Conservation (phyloP, 2,797 vertebrate genomes). For the Neomorphus geoffroyi region DNA sequence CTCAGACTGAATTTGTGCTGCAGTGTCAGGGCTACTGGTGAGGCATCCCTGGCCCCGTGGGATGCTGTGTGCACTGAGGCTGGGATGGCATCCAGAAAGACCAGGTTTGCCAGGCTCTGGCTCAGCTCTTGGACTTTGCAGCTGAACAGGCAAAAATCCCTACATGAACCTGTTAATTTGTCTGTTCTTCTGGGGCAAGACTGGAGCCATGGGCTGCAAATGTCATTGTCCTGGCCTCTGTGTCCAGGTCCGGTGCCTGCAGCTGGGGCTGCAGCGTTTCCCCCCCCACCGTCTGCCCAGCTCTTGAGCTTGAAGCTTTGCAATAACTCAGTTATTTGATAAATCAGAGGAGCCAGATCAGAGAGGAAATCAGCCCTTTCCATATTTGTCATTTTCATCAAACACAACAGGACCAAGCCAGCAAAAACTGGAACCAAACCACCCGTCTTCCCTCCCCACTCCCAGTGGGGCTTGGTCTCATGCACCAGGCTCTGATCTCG, state of each 20-base stretch:
- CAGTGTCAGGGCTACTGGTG: accelerated
- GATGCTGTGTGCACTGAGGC: background rate
- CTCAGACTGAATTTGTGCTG: background rate
- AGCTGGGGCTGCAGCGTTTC: background rate
- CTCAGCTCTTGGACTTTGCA: background rate
- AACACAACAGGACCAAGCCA: background rate
- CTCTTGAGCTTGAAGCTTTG: background rate
- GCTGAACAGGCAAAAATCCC: background rate
- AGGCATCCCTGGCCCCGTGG: accelerated
- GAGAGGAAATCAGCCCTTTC: background rate
- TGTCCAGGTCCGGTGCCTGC: too few species aligned
- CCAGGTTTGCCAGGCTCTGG: background rate
- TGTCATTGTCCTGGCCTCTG: accelerated
- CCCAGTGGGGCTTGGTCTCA: background rate
- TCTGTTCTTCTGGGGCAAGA: background rate
- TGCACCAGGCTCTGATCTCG: background rate
- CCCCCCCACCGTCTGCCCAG: accelerated
- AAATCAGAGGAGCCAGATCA: background rate
- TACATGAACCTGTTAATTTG: background rate
- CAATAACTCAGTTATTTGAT: background rate
- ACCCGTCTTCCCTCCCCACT: background rate
- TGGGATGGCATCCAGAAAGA: background rate
- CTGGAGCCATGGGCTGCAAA: background rate
- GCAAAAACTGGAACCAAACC: background rate
- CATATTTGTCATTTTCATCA: background rate